phyloP scores from a whole-genome alignment of 2,797 vertebrate genomes.

The Sorex maritimensis region DNA sequence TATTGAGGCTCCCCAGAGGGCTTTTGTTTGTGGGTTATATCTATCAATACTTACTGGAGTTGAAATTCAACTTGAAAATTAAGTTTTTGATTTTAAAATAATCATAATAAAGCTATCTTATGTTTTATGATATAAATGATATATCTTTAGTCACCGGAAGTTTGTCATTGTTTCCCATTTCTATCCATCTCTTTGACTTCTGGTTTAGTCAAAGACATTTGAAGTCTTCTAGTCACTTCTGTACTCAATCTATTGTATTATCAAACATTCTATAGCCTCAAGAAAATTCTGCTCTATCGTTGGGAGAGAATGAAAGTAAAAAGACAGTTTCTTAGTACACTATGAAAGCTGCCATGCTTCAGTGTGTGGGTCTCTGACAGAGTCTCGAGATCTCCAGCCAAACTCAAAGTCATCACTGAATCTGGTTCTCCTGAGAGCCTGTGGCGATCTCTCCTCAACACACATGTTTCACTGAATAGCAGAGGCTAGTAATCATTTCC shows the following conservation, averaged over 20 bases:
- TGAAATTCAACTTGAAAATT: constrained; percentile 31
- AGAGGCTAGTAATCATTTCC: neutral
- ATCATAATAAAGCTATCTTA: neutral
- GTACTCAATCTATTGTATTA: neutral
- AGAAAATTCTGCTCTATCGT: constrained; percentile 42
- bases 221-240: neutral
- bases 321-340: neutral
- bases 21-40: neutral
- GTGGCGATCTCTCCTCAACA: neutral
- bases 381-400: neutral
- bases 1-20: neutral
- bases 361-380: neutral
- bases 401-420: neutral
- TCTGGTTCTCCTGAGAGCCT: neutral
- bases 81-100: constrained; percentile 26
- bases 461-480: neutral
- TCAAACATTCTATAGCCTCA: neutral
- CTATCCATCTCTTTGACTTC: constrained; percentile 25
- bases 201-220: constrained; percentile 27
- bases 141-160: neutral
- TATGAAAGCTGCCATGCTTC: neutral
- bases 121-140: constrained; percentile 33
- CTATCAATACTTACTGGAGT: neutral
- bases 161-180: constrained; percentile 7
- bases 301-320: neutral